Conservation (phyloP, 2,888 invertebrate genomes). For the Ferrisia virgata region DNA sequence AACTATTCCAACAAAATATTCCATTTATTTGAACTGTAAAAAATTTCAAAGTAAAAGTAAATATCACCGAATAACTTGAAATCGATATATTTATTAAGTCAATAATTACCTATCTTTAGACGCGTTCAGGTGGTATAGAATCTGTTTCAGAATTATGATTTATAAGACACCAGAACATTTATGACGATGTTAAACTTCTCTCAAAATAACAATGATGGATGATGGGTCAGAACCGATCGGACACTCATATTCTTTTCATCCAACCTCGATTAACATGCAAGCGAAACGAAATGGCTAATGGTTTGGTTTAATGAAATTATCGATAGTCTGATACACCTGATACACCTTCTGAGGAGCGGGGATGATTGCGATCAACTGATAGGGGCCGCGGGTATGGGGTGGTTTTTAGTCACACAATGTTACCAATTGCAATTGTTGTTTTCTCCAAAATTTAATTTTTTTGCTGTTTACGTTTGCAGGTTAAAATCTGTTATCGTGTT, state of each 20-base stretch:
- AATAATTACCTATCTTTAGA: not conserved
- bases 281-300: no score
- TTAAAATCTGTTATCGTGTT: not conserved
- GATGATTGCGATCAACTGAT: no score
- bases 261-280: no score
- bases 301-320: no score
- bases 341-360: no score
- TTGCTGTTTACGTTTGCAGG: no score
- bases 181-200: not conserved
- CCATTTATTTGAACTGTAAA: not conserved
- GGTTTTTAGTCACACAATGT: not conserved
- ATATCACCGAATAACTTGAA: not conserved
- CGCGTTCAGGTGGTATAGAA: not conserved
- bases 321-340: no score
- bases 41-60: not conserved
- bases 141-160: not conserved
- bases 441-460: not conserved
- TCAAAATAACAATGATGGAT: no score
- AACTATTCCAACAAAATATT: slow-evolving; percentile 10
- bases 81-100: not conserved
- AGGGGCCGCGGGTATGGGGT: no score
- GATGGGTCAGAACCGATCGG: no score
- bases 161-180: not conserved
- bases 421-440: not conserved
- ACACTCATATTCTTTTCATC: no score